A percentile compares a stretch with the other conserved stretches of the same genome.
Conservation (phyloP, 2,113 vertebrate species). For the Takifugu bimaculatus region DNA sequence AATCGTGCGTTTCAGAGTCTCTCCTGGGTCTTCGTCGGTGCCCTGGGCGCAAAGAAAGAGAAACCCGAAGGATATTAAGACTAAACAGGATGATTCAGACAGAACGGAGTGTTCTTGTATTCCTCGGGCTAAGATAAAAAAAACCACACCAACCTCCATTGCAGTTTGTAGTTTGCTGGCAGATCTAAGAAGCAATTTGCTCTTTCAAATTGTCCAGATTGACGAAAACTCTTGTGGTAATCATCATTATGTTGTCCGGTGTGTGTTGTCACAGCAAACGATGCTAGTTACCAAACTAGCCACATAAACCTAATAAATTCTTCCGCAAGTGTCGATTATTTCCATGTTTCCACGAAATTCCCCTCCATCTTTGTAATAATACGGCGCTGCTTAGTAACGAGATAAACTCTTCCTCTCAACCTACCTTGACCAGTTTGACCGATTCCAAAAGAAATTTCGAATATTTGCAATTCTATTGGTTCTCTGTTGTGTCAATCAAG, state of each 20-base stretch:
- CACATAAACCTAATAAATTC: background rate
- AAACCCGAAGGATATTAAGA: too few species aligned
- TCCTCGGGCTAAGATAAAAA: background rate
- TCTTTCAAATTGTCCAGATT: too few species aligned
- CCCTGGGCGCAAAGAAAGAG: constrained; percentile 9
- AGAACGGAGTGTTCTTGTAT: too few species aligned
- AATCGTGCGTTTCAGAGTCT: constrained; percentile 58
- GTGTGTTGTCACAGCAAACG: too few species aligned
- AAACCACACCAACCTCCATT: constrained; percentile 68
- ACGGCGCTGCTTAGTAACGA: constrained; percentile 72
- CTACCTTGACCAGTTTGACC: constrained; percentile 26
- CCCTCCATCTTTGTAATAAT: background rate
- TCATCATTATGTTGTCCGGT: too few species aligned
- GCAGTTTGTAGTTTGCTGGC: constrained; percentile 21
- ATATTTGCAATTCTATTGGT: constrained; percentile 28
- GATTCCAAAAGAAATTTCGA: background rate
- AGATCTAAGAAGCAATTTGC: too few species aligned
- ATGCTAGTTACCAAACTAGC: too few species aligned
- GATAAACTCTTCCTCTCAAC: constrained; percentile 55
- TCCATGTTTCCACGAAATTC: background rate
- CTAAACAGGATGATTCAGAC: too few species aligned
- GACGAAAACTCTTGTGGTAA: too few species aligned
- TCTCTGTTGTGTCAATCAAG: constrained; percentile 30
- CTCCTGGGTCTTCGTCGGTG: constrained; percentile 58
- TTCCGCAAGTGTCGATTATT: background rate